phyloP scores from a whole-genome alignment of 2,888 invertebrate species.

The Metopia argyrocephala region DNA sequence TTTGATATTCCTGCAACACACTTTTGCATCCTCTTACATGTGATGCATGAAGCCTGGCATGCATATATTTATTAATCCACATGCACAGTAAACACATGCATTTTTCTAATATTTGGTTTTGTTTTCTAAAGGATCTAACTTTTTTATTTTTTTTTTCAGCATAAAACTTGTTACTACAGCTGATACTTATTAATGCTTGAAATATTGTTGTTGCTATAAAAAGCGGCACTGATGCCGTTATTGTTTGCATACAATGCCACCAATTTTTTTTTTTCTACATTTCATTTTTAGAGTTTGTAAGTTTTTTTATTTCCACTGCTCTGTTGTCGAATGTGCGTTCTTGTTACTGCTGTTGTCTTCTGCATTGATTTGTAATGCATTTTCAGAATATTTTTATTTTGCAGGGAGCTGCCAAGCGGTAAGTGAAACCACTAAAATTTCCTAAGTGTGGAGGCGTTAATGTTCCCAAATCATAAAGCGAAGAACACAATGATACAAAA shows the following conservation, averaged over 20 bases:
- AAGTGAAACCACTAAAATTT: neutral
- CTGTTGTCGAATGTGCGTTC: slow-evolving; percentile 43
- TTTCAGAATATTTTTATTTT: slow-evolving; percentile 21
- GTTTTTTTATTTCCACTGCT: slow-evolving; percentile 42
- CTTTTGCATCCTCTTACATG: neutral
- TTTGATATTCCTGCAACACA: slow-evolving; percentile 41
- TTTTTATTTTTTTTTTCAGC: neutral
- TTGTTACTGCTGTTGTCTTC: slow-evolving; percentile 24
- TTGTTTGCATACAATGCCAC: too few relatives aligned
- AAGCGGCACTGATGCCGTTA: slow-evolving; percentile 25
- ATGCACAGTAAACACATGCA: neutral
- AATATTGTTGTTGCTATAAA: slow-evolving; percentile 22
- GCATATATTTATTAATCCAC: neutral
- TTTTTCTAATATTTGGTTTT: too few relatives aligned
- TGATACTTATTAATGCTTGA: slow-evolving; percentile 47
- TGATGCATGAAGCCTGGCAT: too few relatives aligned
- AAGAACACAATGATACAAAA: too few relatives aligned
- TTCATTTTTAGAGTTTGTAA: neutral
- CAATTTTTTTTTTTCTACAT: slow-evolving; percentile 40
- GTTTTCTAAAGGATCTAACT: neutral
- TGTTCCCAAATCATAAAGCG: too few relatives aligned
- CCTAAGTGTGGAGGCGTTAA: too few relatives aligned
- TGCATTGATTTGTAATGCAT: slow-evolving; percentile 58
- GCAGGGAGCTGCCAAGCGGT: slow-evolving; percentile 7
- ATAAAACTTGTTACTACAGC: slow-evolving; percentile 45